Percentiles rank a stretch among this genome's conserved stretches.
These are phyloP conservation scores for Dolichotis patagonum DNA, from an alignment of 2,113 vertebrate species.

Conservation along the genomic window DNA sequence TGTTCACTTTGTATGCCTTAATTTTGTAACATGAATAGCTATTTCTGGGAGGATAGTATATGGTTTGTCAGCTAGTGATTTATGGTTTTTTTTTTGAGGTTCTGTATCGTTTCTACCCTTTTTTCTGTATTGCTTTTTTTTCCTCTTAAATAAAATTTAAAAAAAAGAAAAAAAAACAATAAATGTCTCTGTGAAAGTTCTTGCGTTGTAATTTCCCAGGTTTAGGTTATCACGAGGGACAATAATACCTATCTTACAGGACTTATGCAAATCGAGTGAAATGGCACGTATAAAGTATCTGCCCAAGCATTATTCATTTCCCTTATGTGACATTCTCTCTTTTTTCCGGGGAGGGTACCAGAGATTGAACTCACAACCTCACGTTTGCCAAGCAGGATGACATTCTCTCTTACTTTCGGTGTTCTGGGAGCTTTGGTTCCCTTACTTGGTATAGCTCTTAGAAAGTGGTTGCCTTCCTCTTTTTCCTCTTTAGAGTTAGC, in stretches of 20 bases:
- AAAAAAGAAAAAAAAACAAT: too few species aligned
- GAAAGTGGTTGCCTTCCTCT: slow-evolving; percentile 2
- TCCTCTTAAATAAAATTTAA: too few species aligned
- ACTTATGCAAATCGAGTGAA: background rate
- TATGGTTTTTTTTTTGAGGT: too few species aligned
- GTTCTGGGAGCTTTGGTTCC: slow-evolving; percentile 41
- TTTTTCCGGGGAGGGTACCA: too few species aligned
- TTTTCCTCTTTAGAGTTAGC: slow-evolving; percentile 65
- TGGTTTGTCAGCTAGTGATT: too few species aligned
- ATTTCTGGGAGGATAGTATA: too few species aligned
- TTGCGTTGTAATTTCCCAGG: slow-evolving; percentile 16
- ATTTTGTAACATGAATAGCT: too few species aligned
- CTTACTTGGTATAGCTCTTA: slow-evolving; percentile 34
- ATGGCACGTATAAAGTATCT: background rate
- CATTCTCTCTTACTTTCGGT: background rate
- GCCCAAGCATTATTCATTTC: background rate
- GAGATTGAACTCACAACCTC: too few species aligned
- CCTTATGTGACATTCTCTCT: background rate
- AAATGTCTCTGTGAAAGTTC: slow-evolving; percentile 18
- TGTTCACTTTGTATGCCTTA: too few species aligned
- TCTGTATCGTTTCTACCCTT: too few species aligned
- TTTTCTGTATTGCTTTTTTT: too few species aligned
- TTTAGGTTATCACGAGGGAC: background rate
- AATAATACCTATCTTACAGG: background rate
- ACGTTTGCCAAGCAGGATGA: too few species aligned